phyloP scores from a whole-genome alignment of 2,888 invertebrate species.

The Pristionchus mayeri region DNA sequence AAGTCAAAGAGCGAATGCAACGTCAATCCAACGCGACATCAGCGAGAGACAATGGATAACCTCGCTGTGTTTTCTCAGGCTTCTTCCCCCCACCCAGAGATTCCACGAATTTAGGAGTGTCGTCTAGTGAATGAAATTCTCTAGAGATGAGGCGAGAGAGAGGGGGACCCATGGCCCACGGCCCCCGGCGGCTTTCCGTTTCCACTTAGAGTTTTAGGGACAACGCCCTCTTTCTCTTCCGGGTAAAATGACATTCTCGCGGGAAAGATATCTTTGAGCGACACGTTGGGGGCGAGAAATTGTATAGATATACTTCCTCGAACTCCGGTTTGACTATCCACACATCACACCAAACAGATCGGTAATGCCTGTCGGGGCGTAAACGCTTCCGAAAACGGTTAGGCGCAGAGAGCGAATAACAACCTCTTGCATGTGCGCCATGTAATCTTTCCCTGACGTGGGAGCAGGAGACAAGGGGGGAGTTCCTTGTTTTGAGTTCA shows the following conservation, averaged over 20 bases:
- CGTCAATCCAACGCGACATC: not conserved
- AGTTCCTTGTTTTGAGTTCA: no score
- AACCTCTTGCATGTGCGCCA: not conserved
- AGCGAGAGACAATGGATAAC: conserved; percentile 25
- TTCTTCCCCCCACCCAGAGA: not conserved
- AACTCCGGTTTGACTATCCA: not conserved
- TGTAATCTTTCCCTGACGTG: not conserved
- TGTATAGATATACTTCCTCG: not conserved
- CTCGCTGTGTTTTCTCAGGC: not conserved
- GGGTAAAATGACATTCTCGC: not conserved
- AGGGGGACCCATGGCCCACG: not conserved
- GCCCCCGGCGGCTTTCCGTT: not conserved
- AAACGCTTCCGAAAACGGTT: conserved; percentile 27
- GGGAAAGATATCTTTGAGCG: not conserved
- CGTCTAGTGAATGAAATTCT: not conserved
- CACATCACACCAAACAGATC: not conserved
- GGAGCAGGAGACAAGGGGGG: not conserved
- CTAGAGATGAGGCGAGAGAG: not conserved
- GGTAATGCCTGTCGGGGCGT: not conserved
- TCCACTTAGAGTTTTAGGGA: conserved; percentile 36
- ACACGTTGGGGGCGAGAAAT: not conserved
- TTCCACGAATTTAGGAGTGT: not conserved
- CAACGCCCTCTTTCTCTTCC: conserved; percentile 7
- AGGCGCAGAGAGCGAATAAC: conserved; percentile 18
- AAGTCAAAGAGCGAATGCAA: not conserved